Base-by-base conservation (phyloP, 2,113 vertebrate species). In the Plecotus auritus region DNA sequence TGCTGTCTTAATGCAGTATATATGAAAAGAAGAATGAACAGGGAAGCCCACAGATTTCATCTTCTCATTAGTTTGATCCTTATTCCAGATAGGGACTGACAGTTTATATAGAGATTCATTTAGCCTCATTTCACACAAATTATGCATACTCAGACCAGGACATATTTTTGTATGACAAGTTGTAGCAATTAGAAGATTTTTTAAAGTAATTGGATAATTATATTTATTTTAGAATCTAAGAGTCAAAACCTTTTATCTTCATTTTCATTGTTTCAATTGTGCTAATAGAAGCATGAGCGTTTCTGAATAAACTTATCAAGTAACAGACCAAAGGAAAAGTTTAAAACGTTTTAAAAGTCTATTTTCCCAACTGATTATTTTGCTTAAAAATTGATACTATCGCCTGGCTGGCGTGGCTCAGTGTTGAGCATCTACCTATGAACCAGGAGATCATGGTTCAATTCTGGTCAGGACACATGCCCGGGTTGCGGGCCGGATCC, bases 161-260 rank as follows among this genome's bases (percentile, higher is more conserved):
- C 61, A 35, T 93, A 81, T 88, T 88, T 94, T 91, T 91, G 35
- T 92, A 23, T 89, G 93, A 91, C 54, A 59, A 96, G 73, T 69
- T 94, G 67, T 85, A 85, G 77, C 78, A 91, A 73, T 61, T 88
- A 69, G 40, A 94, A 91, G 49, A 42, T 51, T 80, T 80, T 94
- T 93, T 37, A 28, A 96, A 97, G 76, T 87, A 88, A 93, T 76
- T 64, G 66, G 85, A 70, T 91, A 90, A 76, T 89, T 86, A 45
- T 37, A 56, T 96, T 76, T 84, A 87, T 59, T 85, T 96, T 84
- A 74, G 84, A 90, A 70, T 72, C 80, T 81, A 42, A 9, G 32
- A 94, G 59, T 95, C 61, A 64, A n/a, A 81, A 13, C 64, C 72
- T 90, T 83, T 72, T n/a, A 67, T 90, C 87, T 85, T 90, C 16